Conservation (phyloP, 2,888 invertebrate species). For the Macrosoma leucophasiata region DNA sequence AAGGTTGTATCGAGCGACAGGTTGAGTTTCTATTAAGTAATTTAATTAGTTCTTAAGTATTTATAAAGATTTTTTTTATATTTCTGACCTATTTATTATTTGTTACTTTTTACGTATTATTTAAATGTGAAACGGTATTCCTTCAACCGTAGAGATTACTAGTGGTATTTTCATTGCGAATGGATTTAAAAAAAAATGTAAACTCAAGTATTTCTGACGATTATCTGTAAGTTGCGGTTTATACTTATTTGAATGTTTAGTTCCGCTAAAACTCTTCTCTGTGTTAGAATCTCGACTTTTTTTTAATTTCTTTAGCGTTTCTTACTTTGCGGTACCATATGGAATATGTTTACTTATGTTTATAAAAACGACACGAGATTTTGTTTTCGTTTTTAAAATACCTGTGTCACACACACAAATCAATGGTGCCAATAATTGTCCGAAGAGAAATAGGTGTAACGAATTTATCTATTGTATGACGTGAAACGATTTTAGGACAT, state of each 20-base stretch:
- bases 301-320: slow-evolving; percentile 55
- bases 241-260: slow-evolving; percentile 62
- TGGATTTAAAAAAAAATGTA: slow-evolving; percentile 13
- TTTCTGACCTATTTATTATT: slow-evolving; percentile 65
- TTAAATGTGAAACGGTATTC: slow-evolving; percentile 37
- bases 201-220: slow-evolving; percentile 30
- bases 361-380: no score
- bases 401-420: no score
- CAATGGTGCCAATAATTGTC: slow-evolving; percentile 61
- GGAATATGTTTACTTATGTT: no score
- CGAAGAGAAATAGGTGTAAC: slow-evolving; percentile 44
- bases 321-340: slow-evolving; percentile 30
- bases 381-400: no score
- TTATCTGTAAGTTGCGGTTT: slow-evolving; percentile 62
- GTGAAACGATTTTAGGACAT: slow-evolving; percentile 48
- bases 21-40: slow-evolving; percentile 34
- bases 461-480: slow-evolving; percentile 39
- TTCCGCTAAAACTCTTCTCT: slow-evolving; percentile 50
- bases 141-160: slow-evolving; percentile 41
- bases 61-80: slow-evolving; percentile 67
- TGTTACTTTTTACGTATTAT: slow-evolving; percentile 53
- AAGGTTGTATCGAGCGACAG: slow-evolving; percentile 33
- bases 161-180: slow-evolving; percentile 35
- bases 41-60: slow-evolving; percentile 63
- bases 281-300: slow-evolving; percentile 62